phyloP scores from a whole-genome alignment of 1,140 invertebrate genomes.

The Physella acuta region DNA sequence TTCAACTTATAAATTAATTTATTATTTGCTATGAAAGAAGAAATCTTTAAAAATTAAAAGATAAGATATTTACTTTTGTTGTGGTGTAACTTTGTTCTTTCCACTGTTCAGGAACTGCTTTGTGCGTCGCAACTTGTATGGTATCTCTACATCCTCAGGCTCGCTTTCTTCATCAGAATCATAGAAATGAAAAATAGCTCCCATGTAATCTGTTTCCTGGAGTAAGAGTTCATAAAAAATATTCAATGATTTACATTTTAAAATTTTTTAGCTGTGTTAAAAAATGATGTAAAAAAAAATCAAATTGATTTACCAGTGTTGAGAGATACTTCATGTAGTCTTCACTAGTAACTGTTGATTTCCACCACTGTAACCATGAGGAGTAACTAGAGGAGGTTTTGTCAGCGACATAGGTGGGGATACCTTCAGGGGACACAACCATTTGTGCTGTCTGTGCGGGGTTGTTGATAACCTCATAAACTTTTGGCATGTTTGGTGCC shows the following conservation, averaged over 20 bases:
- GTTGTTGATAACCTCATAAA: conserved; percentile 43
- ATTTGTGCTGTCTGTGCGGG: conserved; percentile 43
- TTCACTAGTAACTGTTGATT: conserved; percentile 54
- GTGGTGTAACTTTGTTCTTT: conserved; percentile 19
- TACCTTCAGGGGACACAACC: conserved; percentile 34
- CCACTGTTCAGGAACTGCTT: conserved; percentile 6
- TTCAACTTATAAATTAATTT: no score
- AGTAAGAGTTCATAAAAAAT: conserved; percentile 5
- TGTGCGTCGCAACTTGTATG: neutral
- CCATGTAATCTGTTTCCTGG: conserved; percentile 59
- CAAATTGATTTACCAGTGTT: conserved; percentile 44
- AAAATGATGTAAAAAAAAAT: neutral
- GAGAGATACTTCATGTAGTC: conserved; percentile 60
- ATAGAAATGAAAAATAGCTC: conserved; percentile 58
- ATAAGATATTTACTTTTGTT: conserved; percentile 27
- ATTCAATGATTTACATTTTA: neutral
- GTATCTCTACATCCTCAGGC: conserved; percentile 37
- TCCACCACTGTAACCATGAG: conserved; percentile 59
- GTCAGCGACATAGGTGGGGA: conserved; percentile 49
- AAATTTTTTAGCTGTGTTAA: neutral
- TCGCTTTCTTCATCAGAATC: conserved; percentile 56
- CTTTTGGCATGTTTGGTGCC: conserved; percentile 46
- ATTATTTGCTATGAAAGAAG: no score
- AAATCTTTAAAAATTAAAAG: no score
- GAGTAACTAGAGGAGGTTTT: conserved; percentile 52